Evolutionary conservation across 2,888 invertebrate species (phyloP).

Genomic region (Dynastes hyllus): DNA sequence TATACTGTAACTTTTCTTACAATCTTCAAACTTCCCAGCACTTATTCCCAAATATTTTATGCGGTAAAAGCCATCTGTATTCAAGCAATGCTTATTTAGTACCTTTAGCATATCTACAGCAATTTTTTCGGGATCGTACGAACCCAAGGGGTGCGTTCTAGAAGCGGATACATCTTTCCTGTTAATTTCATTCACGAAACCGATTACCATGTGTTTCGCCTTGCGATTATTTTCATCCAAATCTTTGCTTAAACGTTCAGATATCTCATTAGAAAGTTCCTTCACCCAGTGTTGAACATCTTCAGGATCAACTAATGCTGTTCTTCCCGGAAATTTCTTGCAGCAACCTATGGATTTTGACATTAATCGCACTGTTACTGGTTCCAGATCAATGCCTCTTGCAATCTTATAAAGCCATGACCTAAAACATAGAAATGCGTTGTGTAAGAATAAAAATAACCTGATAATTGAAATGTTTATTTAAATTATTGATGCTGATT

Average conservation of each 20-base stretch:
- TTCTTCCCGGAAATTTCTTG: slow-evolving; percentile 92
- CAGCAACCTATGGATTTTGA: slow-evolving; percentile 97
- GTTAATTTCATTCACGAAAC: slow-evolving; percentile 76
- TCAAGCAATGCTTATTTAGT: slow-evolving; percentile 74
- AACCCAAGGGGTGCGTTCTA: slow-evolving; percentile 76
- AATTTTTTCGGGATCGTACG: slow-evolving; percentile 80
- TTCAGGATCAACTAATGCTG: slow-evolving; percentile 79
- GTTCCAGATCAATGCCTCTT: slow-evolving; percentile 90
- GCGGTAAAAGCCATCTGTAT: slow-evolving; percentile 68
- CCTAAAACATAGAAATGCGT: slow-evolving; percentile 70
- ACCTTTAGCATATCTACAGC: slow-evolving; percentile 79
- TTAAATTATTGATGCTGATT: too few relatives aligned
- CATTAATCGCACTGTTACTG: slow-evolving; percentile 87
- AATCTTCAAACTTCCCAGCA: slow-evolving; percentile 84
- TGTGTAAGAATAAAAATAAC: not conserved
- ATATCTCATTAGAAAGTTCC: slow-evolving; percentile 87
- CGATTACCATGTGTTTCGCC: slow-evolving; percentile 86
- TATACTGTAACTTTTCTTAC: slow-evolving; percentile 75
- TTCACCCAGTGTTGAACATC: slow-evolving; percentile 86
- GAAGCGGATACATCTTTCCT: slow-evolving; percentile 78
- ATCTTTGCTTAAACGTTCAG: slow-evolving; percentile 88
- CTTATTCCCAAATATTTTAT: slow-evolving; percentile 85
- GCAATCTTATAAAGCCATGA: slow-evolving; percentile 90
- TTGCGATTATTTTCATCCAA: slow-evolving; percentile 85
- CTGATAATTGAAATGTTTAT: not conserved